Conservation (phyloP, 2,113 vertebrate genomes). For the Odocoileus virginianus region DNA sequence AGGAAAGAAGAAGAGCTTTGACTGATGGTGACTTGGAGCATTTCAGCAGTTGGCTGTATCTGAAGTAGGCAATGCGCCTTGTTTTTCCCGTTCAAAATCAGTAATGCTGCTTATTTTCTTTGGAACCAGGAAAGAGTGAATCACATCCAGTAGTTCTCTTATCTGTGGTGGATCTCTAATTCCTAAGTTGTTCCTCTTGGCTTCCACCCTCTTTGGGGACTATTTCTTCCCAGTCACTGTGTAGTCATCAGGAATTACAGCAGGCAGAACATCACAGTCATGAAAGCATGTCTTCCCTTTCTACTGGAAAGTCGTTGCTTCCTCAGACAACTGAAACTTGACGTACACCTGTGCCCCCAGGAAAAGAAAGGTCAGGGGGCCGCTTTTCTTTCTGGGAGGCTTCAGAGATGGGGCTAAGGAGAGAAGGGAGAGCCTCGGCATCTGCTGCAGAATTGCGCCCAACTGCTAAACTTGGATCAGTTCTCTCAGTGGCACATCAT, state of each 20-base stretch:
- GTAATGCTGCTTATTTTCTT: background rate
- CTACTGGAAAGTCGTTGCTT: background rate
- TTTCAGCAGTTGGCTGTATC: background rate
- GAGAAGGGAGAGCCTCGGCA: background rate
- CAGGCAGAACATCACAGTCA: background rate
- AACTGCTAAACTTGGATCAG: background rate
- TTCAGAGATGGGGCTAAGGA: conserved; percentile 20
- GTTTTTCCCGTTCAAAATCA: background rate
- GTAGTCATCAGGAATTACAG: background rate
- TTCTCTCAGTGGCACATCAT: background rate
- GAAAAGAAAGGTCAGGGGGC: background rate
- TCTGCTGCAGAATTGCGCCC: background rate
- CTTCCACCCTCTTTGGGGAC: background rate
- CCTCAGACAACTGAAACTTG: background rate
- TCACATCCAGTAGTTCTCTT: background rate
- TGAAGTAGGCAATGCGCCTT: background rate
- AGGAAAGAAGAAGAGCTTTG: background rate
- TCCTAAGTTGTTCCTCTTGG: background rate
- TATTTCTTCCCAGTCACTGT: background rate
- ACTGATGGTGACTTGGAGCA: background rate
- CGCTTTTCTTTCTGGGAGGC: background rate
- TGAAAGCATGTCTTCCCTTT: background rate
- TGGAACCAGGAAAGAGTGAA: background rate
- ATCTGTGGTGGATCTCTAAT: background rate
- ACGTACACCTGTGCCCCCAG: background rate